Evolutionary conservation across 2,797 vertebrate species (phyloP), one percentile per base, ranked within the genome.

Genomic region (Megalops cyprinoides): DNA sequence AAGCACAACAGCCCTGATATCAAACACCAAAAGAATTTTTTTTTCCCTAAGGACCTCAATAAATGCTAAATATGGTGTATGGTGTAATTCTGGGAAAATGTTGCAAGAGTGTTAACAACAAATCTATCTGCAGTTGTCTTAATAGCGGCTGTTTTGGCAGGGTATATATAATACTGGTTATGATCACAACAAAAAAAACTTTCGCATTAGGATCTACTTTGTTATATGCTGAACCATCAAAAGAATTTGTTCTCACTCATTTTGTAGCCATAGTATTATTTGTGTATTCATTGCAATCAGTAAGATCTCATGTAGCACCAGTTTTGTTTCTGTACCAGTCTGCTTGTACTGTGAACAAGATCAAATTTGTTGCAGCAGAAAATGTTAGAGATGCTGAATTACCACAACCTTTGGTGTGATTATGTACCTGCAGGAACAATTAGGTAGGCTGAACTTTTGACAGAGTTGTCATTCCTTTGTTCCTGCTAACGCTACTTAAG

Each of bases 381-480:
- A 48, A 48, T 4, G 46, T 48, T 48, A 48, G 67, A 31, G 25
- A 42, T 3, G 37, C 4, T 58, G 6, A 58, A 25, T 25, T 58
- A 5, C 23, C 23, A 18, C 23, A 58, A 58, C n/a, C 58, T n/a
- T 2, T 9, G 3, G 4, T 73, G 15, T 44, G 5, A 44, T 51
- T 28, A 12, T n/a, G 31, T 51, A 18, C 46, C 46, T 31, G 73
- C n/a, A 53, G 31, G 48, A 53, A 31, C 44, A 18, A n/a, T 49
- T 28, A 42, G 15, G 42, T 25, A 10, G 71, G 28, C n/a, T 75
- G 28, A 8, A 51, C 10, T 7, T 7, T 77, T 62, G n/a, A 79
- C 73, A 34, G 44, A n/a, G 18, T 76, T 18, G 81, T 78, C 86
- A 79, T 20, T 69, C 7, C 37, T 55, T 55, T 53, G 37, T 55